Base-by-base conservation (phyloP, 2,888 invertebrate genomes). In the Leptogaster cylindrica region DNA sequence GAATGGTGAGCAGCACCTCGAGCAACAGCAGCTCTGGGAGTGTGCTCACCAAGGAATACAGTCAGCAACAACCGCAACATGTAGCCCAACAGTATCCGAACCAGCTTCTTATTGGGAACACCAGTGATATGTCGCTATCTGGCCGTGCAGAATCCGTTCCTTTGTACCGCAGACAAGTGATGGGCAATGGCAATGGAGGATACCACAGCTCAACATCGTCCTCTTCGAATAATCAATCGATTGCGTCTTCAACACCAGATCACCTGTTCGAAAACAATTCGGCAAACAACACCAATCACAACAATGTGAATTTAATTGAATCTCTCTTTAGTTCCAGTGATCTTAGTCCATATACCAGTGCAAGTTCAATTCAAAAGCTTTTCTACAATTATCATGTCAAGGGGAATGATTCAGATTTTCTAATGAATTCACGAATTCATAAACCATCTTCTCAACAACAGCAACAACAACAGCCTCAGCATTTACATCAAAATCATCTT, bases 121-220 rank as follows among this genome's bases (percentile, higher is more conserved):
- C 10, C 8, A 41, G 39, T 25, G 67, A 68, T 28, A 12, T 64
- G 16, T 27, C 58, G 65, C 72, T 27, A 66, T 70, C 39, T 64
- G 70, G 25, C 73, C 70, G 73, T 6, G 63, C 71, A 27, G 73
- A 79, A 70, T 83, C 83, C 2, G 81, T 83, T 65, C 84, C 84
- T 2, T 76, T 84, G 33, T 84, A 84, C 72, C 78, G 82, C 16
- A 78, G 84, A 1, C 83, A 84, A 71, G 80, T 80, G 4, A 74
- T 78, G 71, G 77, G 78, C 14, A 79, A 79, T 67, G 78, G 78
- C 5, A 74, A 69, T 66, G 58, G 33, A 14, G 65, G 68, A 25
- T 71, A 73, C 39, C 67, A 72, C 55, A 65, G 70, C 66, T 71
- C 72, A 6, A 74, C 73, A 66, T 71, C 75, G 44, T 71, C 72